Base-by-base conservation (phyloP, 2,113 vertebrate genomes). In the Scolopax mira region DNA sequence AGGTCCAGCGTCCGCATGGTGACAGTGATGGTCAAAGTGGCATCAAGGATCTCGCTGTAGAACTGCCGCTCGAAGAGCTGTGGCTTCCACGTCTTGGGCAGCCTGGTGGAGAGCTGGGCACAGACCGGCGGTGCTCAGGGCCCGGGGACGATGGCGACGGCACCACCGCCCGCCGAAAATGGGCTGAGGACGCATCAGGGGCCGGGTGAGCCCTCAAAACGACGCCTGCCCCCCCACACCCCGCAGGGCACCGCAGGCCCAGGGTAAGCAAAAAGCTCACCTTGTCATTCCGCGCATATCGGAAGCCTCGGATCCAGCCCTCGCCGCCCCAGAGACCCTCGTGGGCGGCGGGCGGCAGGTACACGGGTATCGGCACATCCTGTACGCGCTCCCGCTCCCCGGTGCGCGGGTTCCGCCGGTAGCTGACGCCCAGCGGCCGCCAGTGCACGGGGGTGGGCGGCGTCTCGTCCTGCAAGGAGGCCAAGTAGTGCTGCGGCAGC, bases 41-140 rank as follows among this genome's bases (percentile, higher is more conserved):
- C 97, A 73, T 99, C 98, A 3, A 99, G 97, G 97, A 99, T 99
- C 97, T 99, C 99, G 16, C 99, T 99, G 98, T 99, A 99, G 37
- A 99, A 96, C 81, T 99, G 98, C 17, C 98, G 98, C 22, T 96
- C 88, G 11, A 99, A 98, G 23, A 99, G 92, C 97, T 99, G 99
- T 1, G 99, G 99, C 95, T 99, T 99, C 99, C 99, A 99, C 1
- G 85, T 93, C 93, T 99, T 99, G 93, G 89, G 98, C 79, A 99
- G 30, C 64, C 98, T 97, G 41, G 88, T 97, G 4, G 98, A 98
- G 83, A 99, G 97, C 99, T 99, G 79, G 28, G 51, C 60, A 10
- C 11, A 18, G 23, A 3, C 6, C 0, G 18, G 27, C 1, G 1
- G 12, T 6, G 41, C 9, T 86, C 61, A 83, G 67, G 2, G 5